A percentile compares a stretch with the other conserved stretches of the same genome.
Evolutionary conservation across 2,888 invertebrate genomes (phyloP).

Genomic region (Tipula unca): DNA sequence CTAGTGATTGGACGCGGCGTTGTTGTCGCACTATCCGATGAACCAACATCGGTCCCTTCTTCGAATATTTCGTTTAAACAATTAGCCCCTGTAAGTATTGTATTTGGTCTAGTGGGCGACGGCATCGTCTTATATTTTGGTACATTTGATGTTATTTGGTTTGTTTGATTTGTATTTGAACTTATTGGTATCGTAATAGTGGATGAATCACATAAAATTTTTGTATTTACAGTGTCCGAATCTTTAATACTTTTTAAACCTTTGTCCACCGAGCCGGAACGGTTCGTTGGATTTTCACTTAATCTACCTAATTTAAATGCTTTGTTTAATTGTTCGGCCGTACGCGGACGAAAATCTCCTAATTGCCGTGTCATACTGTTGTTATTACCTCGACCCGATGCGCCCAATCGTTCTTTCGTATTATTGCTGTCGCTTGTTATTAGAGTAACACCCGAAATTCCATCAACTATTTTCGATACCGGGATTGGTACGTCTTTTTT

Average conservation of each 20-base stretch:
- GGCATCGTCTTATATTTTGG: slow-evolving; percentile 52
- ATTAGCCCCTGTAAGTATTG: slow-evolving; percentile 31
- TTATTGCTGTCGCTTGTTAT: slow-evolving; percentile 25
- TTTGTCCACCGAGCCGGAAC: slow-evolving; percentile 26
- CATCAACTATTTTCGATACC: slow-evolving; percentile 23
- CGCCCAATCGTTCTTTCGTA: slow-evolving; percentile 25
- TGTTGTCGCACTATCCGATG: slow-evolving; percentile 28
- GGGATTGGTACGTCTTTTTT: slow-evolving; percentile 46
- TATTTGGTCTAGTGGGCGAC: slow-evolving; percentile 43
- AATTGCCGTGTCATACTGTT: not conserved
- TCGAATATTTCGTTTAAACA: slow-evolving; percentile 60
- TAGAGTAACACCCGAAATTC: slow-evolving; percentile 26
- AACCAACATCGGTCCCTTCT: slow-evolving; percentile 45
- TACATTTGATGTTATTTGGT: slow-evolving; percentile 33
- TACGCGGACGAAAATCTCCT: slow-evolving; percentile 21
- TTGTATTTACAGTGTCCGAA: slow-evolving; percentile 24
- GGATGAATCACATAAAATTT: slow-evolving; percentile 44
- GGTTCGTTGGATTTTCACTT: not conserved
- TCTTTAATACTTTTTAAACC: slow-evolving; percentile 32
- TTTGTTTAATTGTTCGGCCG: slow-evolving; percentile 10
- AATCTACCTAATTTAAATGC: slow-evolving; percentile 10
- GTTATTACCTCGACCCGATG: slow-evolving; percentile 19
- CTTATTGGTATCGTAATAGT: slow-evolving; percentile 48
- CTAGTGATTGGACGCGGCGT: slow-evolving; percentile 32
- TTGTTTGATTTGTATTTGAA: slow-evolving; percentile 32